Conservation (phyloP, 2,888 invertebrate genomes). For the Quadroppia sp. region DNA sequence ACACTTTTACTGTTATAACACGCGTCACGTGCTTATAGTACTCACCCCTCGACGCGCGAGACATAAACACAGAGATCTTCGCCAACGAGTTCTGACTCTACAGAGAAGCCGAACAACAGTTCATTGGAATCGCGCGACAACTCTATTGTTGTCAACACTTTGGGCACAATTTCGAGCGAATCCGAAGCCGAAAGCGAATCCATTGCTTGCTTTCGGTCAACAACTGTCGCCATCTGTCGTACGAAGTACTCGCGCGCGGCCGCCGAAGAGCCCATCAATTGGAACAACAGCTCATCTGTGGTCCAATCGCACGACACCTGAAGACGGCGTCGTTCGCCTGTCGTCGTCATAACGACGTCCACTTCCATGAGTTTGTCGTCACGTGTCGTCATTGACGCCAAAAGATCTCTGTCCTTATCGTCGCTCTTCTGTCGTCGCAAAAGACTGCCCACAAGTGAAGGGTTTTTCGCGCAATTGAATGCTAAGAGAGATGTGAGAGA, state of each 20-base stretch:
- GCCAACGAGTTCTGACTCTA: conserved; percentile 93
- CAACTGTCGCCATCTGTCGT: not conserved
- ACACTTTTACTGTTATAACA: too few relatives aligned
- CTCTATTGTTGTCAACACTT: conserved; percentile 81
- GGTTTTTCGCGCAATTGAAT: conserved; percentile 41
- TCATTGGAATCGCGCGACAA: conserved; percentile 81
- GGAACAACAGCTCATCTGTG: conserved; percentile 25
- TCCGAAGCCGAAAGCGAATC: not conserved
- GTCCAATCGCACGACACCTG: conserved; percentile 37
- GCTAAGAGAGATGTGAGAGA: not conserved
- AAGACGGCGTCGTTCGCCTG: conserved; percentile 33
- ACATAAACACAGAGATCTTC: conserved; percentile 96
- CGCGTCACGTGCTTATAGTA: too few relatives aligned
- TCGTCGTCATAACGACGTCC: conserved; percentile 7
- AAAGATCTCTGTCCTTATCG: not conserved
- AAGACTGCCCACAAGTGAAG: conserved; percentile 39
- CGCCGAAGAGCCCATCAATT: conserved; percentile 24
- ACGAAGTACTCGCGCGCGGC: conserved; percentile 36
- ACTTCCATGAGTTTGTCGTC: conserved; percentile 12
- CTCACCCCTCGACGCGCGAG: conserved; percentile 86
- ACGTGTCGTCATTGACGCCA: not conserved
- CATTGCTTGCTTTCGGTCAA: conserved; percentile 17
- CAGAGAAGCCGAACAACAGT: conserved; percentile 97
- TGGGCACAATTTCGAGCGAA: conserved; percentile 19
- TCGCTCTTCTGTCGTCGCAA: conserved; percentile 22